A percentile compares a stretch with the other conserved stretches of the same genome.
Conservation (phyloP, 2,888 invertebrate genomes). For the Melanophora roralis region DNA sequence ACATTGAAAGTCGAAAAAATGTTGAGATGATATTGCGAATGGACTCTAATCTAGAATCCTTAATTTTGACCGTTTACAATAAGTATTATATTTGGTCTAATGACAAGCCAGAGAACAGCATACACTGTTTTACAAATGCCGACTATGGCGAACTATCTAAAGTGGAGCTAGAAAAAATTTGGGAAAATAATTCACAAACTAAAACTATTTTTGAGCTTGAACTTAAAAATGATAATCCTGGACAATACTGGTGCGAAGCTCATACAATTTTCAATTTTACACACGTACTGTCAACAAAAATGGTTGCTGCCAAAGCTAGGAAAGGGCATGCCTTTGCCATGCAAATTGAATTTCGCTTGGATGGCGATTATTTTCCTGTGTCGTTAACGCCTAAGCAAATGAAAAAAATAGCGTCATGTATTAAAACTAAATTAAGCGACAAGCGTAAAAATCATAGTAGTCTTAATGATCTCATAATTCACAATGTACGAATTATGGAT, state of each 20-base stretch:
- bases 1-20: constrained; percentile 42
- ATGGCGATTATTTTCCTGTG: constrained; percentile 22
- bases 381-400: constrained; percentile 58
- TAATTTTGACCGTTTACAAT: constrained; percentile 79
- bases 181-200: constrained; percentile 68
- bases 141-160: constrained; percentile 78
- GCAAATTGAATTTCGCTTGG: constrained; percentile 63
- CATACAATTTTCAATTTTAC: constrained; percentile 78
- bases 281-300: constrained; percentile 78
- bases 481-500: constrained; percentile 79
- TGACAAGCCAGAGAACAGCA: constrained; percentile 75
- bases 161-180: constrained; percentile 76
- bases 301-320: constrained; percentile 77
- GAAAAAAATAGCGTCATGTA: constrained; percentile 59
- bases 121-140: constrained; percentile 82
- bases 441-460: background rate
- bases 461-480: constrained; percentile 67
- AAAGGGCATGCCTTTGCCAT: constrained; percentile 72
- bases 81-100: constrained; percentile 79
- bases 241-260: constrained; percentile 83
- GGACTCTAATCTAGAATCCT: constrained; percentile 61
- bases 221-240: constrained; percentile 79
- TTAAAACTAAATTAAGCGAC: constrained; percentile 57
- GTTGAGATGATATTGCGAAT: constrained; percentile 67
- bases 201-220: constrained; percentile 78